Evolutionary conservation across 2,797 vertebrate species (phyloP), one percentile per base, ranked within the genome.

Genomic region (Aplochiton taeniatus): DNA sequence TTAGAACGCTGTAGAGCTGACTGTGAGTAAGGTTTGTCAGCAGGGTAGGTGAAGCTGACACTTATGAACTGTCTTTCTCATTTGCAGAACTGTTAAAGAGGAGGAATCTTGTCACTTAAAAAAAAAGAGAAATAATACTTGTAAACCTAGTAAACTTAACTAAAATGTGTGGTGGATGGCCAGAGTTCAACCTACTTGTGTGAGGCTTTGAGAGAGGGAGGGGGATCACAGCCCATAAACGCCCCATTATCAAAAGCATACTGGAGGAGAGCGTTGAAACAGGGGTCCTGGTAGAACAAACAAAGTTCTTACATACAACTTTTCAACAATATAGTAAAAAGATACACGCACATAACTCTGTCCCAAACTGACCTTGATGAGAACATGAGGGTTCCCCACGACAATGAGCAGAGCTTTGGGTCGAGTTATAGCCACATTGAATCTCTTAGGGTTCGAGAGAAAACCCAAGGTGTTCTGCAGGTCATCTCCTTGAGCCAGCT

Each of bases 391-490:
- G 83, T 99, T 98, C 74, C 98, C 98, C 49, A 98, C 74, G 0
- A 98, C 72, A 9, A 99, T 77, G 52, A 98, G 91, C 80, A 99
- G 86, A 68, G 96, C 98, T 87, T 97, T 99, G 62, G 96, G 73
- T 70, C 98, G 93, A 9, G 96, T 99, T 84, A 98, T 74, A 1
- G 96, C 97, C 18, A 99, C 98, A 0, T 98, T 99, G 79, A 99
- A 99, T 70, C 97, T 94, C 77, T 98, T 99, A 1, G 95, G 93
- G 81, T 96, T 95, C 53, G 91, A 82, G 49, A 99, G 88, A 83
- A 99, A 99, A 61, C 96, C 96, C 66, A 99, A 89, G 1, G 45
- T 68, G 8, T 65, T 82, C 52, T 90, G 91, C 20, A 87, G 63
- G 57, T 96, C 94, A 8, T 92, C 89, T 17, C 58, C 79, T 70